Evolutionary conservation across 2,888 invertebrate genomes (phyloP).

Genomic region (Drosophila bunnanda): DNA sequence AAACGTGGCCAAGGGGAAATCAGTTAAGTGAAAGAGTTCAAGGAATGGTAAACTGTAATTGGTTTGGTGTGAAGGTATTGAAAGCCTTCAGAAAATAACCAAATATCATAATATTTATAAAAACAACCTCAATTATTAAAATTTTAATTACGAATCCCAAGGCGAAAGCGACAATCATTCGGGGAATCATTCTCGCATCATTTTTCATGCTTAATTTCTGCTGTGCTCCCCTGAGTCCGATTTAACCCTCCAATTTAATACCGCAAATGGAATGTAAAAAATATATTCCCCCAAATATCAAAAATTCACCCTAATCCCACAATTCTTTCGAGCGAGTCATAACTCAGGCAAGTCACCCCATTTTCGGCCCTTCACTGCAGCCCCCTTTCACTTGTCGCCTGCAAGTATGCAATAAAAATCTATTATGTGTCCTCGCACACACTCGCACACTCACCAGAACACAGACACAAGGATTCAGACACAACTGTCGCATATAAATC

Average conservation of each 20-base stretch:
- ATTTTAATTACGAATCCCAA: slow-evolving; percentile 3
- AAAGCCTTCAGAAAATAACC: neutral
- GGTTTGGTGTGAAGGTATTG: neutral
- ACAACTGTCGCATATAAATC: slow-evolving; percentile 64
- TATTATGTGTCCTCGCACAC: slow-evolving; percentile 61
- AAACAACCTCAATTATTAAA: slow-evolving; percentile 1
- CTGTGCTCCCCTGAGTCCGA: neutral
- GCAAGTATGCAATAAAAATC: slow-evolving; percentile 73
- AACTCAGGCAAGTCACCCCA: slow-evolving; percentile 67
- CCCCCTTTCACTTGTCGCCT: slow-evolving; percentile 57
- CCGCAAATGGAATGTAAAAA: slow-evolving; percentile 15
- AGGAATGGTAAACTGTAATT: slow-evolving; percentile 4
- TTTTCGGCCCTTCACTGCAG: slow-evolving; percentile 42
- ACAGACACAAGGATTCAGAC: slow-evolving; percentile 8
- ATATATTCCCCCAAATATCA: slow-evolving; percentile 38
- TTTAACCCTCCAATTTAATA: slow-evolving; percentile 13
- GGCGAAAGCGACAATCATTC: slow-evolving; percentile 1
- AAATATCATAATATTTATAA: neutral
- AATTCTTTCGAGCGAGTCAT: slow-evolving; percentile 55
- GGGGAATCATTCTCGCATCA: slow-evolving; percentile 12
- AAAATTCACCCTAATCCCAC: slow-evolving; percentile 54
- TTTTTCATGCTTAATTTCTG: slow-evolving; percentile 16
- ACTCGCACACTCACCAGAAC: slow-evolving; percentile 3
- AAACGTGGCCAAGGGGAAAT: slow-evolving; percentile 33
- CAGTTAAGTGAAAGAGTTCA: slow-evolving; percentile 24